Evolutionary conservation across 2,888 invertebrate genomes (phyloP).

Genomic region (Eurytoma adleriae): DNA sequence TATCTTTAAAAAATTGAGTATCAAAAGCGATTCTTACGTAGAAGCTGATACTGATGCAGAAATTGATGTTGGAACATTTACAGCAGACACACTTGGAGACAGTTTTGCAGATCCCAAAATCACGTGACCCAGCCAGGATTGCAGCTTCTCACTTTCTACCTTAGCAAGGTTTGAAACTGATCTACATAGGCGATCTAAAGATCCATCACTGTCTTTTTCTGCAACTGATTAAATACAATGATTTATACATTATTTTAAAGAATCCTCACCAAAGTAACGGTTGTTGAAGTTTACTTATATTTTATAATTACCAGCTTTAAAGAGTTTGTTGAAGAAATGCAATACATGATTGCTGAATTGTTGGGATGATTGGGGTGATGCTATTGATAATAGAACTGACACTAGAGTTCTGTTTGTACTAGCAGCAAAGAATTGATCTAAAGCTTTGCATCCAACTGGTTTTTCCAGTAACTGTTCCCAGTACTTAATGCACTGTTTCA

Average conservation of each 20-base stretch:
- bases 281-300: neutral
- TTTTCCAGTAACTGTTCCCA: slow-evolving; percentile 92
- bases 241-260: neutral
- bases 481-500: slow-evolving; percentile 86
- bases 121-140: slow-evolving; percentile 82
- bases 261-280: neutral
- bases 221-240: slow-evolving; percentile 52
- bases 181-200: slow-evolving; percentile 82
- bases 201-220: slow-evolving; percentile 77
- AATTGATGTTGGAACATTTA: slow-evolving; percentile 76
- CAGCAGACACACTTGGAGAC: slow-evolving; percentile 76
- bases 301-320: slow-evolving; percentile 81
- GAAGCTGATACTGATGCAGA: slow-evolving; percentile 9
- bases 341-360: slow-evolving; percentile 87
- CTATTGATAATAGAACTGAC: slow-evolving; percentile 88
- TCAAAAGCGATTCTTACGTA: slow-evolving; percentile 32
- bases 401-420: slow-evolving; percentile 84
- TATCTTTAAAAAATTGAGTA: slow-evolving; percentile 17
- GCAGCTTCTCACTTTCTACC: slow-evolving; percentile 81
- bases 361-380: slow-evolving; percentile 84
- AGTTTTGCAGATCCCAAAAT: slow-evolving; percentile 79
- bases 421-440: slow-evolving; percentile 87
- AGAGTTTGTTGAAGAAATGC: slow-evolving; percentile 87
- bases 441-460: slow-evolving; percentile 87
- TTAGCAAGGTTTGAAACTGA: slow-evolving; percentile 82